phyloP scores from a whole-genome alignment of 2,113 vertebrate genomes.

The Rhagologus leucostigma region DNA sequence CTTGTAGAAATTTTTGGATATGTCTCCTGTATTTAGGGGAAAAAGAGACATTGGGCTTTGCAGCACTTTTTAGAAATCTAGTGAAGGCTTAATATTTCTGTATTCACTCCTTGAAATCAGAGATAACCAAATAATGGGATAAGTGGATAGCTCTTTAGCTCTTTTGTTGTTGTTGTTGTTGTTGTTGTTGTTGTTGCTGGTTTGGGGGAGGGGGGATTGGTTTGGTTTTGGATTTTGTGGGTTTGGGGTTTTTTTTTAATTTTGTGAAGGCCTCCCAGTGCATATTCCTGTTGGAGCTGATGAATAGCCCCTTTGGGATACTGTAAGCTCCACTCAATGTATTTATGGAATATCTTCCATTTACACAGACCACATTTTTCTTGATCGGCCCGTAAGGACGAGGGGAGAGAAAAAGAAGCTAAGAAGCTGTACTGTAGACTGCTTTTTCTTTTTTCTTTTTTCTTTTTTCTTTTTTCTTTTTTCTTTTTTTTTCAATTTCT shows the following conservation, averaged over 20 bases:
- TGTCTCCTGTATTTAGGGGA: background rate
- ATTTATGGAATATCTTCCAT: slow-evolving; percentile 55
- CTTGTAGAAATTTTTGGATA: background rate
- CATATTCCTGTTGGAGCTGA: slow-evolving; percentile 50
- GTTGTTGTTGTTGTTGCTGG: background rate
- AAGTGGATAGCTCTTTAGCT: slow-evolving; percentile 31
- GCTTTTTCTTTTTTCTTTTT: background rate
- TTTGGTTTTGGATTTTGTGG: too few relatives aligned
- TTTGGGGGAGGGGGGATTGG: too few relatives aligned
- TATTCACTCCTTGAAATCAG: slow-evolving; percentile 48
- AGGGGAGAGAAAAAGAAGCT: background rate
- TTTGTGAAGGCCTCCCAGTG: slow-evolving; percentile 44
- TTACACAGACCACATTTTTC: slow-evolving; percentile 40
- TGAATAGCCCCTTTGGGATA: slow-evolving; percentile 52
- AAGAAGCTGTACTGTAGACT: background rate
- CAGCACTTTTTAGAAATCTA: slow-evolving; percentile 31
- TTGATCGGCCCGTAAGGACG: background rate
- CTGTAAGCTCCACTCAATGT: slow-evolving; percentile 20
- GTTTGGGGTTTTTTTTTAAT: background rate
- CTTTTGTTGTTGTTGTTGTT: background rate
- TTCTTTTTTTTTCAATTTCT: background rate
- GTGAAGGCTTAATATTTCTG: slow-evolving; percentile 51
- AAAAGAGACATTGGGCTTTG: background rate
- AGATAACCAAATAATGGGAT: slow-evolving; percentile 58
- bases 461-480: background rate